Evolutionary conservation across 2,888 invertebrate genomes (phyloP), one percentile per base, ranked within the genome.

Genomic region (Tetrapedia diversipes): DNA sequence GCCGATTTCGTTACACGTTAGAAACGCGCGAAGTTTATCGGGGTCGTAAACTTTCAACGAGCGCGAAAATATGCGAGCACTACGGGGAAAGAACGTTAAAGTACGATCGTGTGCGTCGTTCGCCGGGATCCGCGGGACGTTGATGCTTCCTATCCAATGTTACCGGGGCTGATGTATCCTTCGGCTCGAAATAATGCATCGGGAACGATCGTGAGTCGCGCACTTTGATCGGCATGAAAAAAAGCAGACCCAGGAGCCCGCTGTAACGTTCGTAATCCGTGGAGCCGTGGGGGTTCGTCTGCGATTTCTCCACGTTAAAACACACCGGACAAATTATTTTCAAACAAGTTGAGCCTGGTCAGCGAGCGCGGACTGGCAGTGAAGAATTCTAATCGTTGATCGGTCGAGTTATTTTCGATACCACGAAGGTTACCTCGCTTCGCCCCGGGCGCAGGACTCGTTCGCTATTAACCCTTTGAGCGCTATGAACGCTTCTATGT

Each of bases 231-330:
- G 63, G 2, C 10, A 32, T 70, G 69, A 79, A 79, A 77, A 59
- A 78, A 66, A 70, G 49, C 70, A 71, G 78, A 45, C 45, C 14
- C 63, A 6, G 4, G 43, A 27, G n/a, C 16, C 41, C n/a, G 32
- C 19, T 14, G 39, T 47, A 27, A 41, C 67, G 54, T 39, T 49
- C 61, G 75, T 45, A 76, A 67, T 72, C 43, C 76, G 56, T 73
- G 68, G 39, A 69, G 81, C 82, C 77, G 73, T 73, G 83, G 88
- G 83, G 87, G 83, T 79, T 81, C 86, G 81, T 68, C 87, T 87
- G 86, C 69, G 85, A 84, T 79, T 78, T 75, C 80, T 86, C 81
- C 70, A 43, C 69, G 74, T 78, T 78, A 59, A 86, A 86, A 82
- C 75, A 82, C 75, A 82, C 75, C 69, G 53, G 64, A 56, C 71